Evolutionary conservation across 2,888 invertebrate genomes (phyloP).

Genomic region (Theretra japonica): DNA sequence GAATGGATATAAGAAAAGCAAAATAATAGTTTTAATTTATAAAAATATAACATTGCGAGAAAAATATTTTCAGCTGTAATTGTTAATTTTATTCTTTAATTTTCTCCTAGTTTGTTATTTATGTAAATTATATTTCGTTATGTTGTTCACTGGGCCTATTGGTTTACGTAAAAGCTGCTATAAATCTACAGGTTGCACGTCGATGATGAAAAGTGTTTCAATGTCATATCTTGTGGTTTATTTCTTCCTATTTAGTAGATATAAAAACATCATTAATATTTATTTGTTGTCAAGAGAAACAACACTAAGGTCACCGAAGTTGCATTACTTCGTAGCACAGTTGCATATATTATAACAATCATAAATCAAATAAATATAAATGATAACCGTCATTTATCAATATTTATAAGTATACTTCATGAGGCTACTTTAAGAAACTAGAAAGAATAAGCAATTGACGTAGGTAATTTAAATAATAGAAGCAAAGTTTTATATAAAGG

Average conservation of each 20-base stretch:
- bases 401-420: too few species aligned
- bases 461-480: too few species aligned
- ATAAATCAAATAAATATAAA: too few species aligned
- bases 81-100: background rate
- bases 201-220: background rate
- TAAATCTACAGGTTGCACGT: background rate
- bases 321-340: background rate
- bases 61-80: too few species aligned
- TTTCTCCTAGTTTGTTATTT: background rate
- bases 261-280: conserved; percentile 2
- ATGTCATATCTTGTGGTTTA: background rate
- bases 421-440: too few species aligned
- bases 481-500: too few species aligned
- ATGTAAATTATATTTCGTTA: background rate
- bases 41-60: too few species aligned
- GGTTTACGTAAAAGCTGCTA: background rate
- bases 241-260: conserved; percentile 10
- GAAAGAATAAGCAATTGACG: too few species aligned
- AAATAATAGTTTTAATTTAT: too few species aligned
- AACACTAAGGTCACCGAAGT: background rate
- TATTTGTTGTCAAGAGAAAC: background rate
- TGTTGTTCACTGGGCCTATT: background rate
- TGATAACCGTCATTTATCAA: too few species aligned
- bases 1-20: too few species aligned
- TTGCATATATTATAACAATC: background rate